Evolutionary conservation across 37 sponge, comb jelly and placozoan genomes (phyloP), one percentile per base, ranked within the genome.

Genomic region (Ephydatia muelleri): DNA sequence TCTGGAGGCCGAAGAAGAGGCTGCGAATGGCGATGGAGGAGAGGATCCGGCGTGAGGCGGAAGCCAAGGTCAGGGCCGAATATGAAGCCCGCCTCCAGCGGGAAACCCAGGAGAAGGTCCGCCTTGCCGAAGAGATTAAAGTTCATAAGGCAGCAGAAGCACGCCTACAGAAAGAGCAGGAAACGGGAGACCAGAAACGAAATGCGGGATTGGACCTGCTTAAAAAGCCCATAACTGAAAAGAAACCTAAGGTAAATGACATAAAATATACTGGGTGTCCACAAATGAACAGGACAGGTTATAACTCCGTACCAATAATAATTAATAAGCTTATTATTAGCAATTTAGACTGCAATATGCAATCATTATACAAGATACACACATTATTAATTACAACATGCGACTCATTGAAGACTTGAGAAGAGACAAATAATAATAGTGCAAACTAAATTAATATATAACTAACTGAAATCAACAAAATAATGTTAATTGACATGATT

Each of bases 11-110:
- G 91, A 91, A 57, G 91, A 87, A 49, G 89, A 92, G 68, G 78
- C 57, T 14, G n/a, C 85, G 86, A 65, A 85, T 92, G 67, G 93
- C 85, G 32, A 23, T 85, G 38, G 93, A 92, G 66, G 93, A 88
- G 67, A 70, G 40, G 33, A 82, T 88, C 32, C 68, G 83, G 38
- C 65, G 75, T 39, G 93, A 92, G 40, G 75, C 86, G 32, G 93
- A 92, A 37, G 86, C 89, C 6, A 69, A 76, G 27, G 86, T 78
- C 9, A 47, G 89, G 33, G 70, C 81, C 13, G 93, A 88, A 28
- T 88, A 88, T 68, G 93, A 92, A 40, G 84, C 37, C 16, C 79
- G 82, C 8, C 68, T 88, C 23, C 85, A 85, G 27, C 39, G 80
- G n/a, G 89, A 88, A 68, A 84, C 86, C 2, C 80, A 85, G 72